Evolutionary conservation across 2,797 vertebrate species (phyloP), one percentile per base, ranked within the genome.

Genomic region (Chromis chromis): DNA sequence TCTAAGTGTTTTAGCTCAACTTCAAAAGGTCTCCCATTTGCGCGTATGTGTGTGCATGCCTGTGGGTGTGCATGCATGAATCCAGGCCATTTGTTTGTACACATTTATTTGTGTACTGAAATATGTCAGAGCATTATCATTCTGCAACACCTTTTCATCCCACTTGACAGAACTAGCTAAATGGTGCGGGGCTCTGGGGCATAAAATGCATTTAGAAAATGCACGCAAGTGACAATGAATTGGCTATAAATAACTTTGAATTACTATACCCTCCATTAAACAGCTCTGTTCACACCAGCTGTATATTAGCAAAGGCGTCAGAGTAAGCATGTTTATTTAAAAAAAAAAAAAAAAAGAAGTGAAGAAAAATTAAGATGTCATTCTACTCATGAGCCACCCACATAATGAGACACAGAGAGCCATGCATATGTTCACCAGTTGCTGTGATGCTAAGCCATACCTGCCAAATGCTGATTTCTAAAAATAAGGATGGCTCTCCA

Each of bases 11-110:
- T 74, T 36, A 68, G 70, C 70, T 55, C 49, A 44, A 74, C 74
- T 88, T 85, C 70, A 81, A 88, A 88, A 86, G 75, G 74, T 70
- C 83, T 48, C 8, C 8, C 59, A 53, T 82, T 72, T 65, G 21
- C 58, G 61, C 62, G 64, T 27, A 48, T 64, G 52, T 27, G 44
- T 50, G 36, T 56, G 52, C 21, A 12, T 12, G 33, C 44, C 49
- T 58, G 82, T 83, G 81, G 73, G 72, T 66, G 78, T 78, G 65
- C 28, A 53, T 36, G 28, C 54, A 52, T 40, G 22, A 76, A 79
- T 79, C 60, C 5, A 31, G 40, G 56, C 55, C 63, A 60, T 81
- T 63, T 77, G 63, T 78, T 76, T 76, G 22, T 49, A 53, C 76
- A 57, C 58, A 62, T 84, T 74, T 79, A 72, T 83, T 76, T 86